These are phyloP conservation scores for Gobiocypris rarus DNA, from an alignment of 2,113 vertebrate genomes.

Conservation along the genomic window DNA sequence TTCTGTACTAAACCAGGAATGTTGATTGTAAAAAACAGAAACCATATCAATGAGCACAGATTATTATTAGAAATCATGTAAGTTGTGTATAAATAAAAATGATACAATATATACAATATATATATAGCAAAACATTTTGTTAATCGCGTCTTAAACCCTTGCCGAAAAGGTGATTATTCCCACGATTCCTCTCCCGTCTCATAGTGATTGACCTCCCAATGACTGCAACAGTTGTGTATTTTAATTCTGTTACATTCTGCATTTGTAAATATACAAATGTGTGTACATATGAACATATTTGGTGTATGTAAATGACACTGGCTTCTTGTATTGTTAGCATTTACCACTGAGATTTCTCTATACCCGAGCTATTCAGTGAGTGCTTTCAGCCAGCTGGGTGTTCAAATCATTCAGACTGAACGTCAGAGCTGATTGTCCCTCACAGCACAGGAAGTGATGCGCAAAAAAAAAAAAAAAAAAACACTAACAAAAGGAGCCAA, in stretches of 20 bases:
- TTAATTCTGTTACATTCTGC: conserved; percentile 43
- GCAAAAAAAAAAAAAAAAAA: conserved; percentile 58
- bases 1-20: conserved; percentile 32
- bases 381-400: not conserved
- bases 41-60: conserved; percentile 53
- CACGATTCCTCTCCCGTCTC: not conserved
- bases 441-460: conserved; percentile 46
- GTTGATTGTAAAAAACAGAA: conserved; percentile 43
- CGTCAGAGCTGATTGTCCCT: not conserved
- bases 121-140: conserved; percentile 1
- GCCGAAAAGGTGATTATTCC: not conserved
- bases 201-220: not conserved
- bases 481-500: not conserved
- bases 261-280: conserved; percentile 42
- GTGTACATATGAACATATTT: conserved; percentile 56
- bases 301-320: conserved; percentile 47
- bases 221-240: conserved; percentile 47
- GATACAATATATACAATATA: not conserved
- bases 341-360: conserved; percentile 1
- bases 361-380: not conserved
- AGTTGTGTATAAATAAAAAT: conserved; percentile 21
- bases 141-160: not conserved
- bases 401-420: conserved; percentile 10
- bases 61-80: conserved; percentile 24
- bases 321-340: conserved; percentile 17